Evolutionary conservation across 1,140 invertebrate species (phyloP), one percentile per base, ranked within the genome.

Genomic region (Heliconius melpomene): DNA sequence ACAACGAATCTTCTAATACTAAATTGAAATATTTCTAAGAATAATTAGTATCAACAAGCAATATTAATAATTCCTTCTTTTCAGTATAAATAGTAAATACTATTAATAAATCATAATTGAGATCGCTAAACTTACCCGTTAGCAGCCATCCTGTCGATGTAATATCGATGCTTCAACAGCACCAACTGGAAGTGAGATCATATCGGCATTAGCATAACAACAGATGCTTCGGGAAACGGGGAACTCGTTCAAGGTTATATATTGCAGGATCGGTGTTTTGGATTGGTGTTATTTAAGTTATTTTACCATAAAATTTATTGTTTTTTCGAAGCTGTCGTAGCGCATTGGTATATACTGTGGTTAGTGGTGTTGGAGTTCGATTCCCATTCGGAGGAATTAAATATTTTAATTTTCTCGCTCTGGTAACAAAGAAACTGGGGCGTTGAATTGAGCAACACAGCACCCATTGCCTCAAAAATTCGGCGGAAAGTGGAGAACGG

Each of bases 171-270:
- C 78, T 79, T 78, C 52, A 71, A 75, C 66, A 74, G 74, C 82
- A 32, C 78, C 81, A 83, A 81, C 88, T 90, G 88, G 80, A 84
- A 89, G 85, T 90, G 88, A 91, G 87, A 89, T 88, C 88, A 91
- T 82, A 66, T 66, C 75, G 82, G 79, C 77, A 84, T 85, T 86
- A 85, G 80, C 75, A 81, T 72, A 80, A 83, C 83, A 86, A 85
- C 84, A 88, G 72, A 84, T 79, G 80, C 72, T 85, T 82, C 70
- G 82, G 79, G 81, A 83, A 80, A 79, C 74, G 78, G 36, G 72
- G 74, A 80, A 84, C 82, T 80, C 82, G 81, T 36, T 76, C 82
- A 82, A 82, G 76, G 84, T 82, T 80, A 70, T 46, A 66, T 29
- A 66, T 66, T 66, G 23, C 26, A 26, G 60, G 26, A 16, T 9